Evolutionary conservation across 53 echinoderm and acorn worm genomes (phyloP).

Genomic region (Echinarachnius parma): DNA sequence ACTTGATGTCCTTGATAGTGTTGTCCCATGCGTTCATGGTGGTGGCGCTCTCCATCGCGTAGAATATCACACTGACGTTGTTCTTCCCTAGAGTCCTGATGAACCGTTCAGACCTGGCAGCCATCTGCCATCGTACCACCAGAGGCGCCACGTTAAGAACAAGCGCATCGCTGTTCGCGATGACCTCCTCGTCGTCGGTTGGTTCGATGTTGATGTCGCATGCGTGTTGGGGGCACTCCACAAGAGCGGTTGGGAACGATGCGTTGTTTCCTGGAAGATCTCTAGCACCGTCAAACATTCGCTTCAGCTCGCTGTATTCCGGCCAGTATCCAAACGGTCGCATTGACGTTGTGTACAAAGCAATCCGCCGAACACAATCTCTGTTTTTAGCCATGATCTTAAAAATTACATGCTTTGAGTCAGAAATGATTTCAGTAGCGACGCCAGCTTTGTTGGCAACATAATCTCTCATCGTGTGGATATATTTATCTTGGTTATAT

Average conservation of each 20-base stretch:
- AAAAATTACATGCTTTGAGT: too few relatives aligned
- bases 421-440: too few relatives aligned
- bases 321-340: constrained; percentile 64
- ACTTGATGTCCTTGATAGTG: constrained; percentile 52
- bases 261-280: constrained; percentile 3
- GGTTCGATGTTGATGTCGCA: constrained; percentile 60
- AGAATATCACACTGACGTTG: constrained; percentile 55
- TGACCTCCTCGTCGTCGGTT: constrained; percentile 45
- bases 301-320: constrained; percentile 52
- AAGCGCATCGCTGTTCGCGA: constrained; percentile 58
- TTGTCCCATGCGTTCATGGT: constrained; percentile 72
- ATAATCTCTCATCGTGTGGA: too few relatives aligned
- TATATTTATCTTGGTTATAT: too few relatives aligned
- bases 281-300: constrained; percentile 41
- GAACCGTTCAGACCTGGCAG: constrained; percentile 26
- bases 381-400: too few relatives aligned
- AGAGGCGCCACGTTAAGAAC: constrained; percentile 71
- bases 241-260: constrained; percentile 35
- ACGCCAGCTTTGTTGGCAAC: too few relatives aligned
- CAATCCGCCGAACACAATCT: constrained; percentile 41
- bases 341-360: constrained; percentile 46
- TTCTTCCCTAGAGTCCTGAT: constrained; percentile 37
- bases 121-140: constrained; percentile 32
- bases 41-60: constrained; percentile 69
- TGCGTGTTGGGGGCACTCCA: constrained; percentile 53